Evolutionary conservation across 2,888 invertebrate genomes (phyloP), one percentile per base, ranked within the genome.

Genomic region (Blera fallax): DNA sequence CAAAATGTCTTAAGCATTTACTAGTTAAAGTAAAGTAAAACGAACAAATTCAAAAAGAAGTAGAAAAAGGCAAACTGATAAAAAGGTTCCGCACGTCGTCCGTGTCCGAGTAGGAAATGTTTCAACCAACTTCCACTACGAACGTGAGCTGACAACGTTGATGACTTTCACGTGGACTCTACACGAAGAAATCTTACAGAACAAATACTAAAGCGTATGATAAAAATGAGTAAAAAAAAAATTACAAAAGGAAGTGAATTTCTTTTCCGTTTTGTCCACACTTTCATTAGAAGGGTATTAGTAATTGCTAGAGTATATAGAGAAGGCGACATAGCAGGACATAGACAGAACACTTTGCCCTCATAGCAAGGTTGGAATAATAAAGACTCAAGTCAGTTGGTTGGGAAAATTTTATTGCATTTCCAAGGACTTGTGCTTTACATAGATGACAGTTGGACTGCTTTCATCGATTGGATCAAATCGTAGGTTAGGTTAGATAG

Each of bases 61-160:
- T 29, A 43, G 40, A 48, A 45, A n/a, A 21, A 43, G 27, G 45
- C 40, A 69, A 27, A 45, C 50, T 37, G 48, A 82, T 40, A 67
- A 79, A 84, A 70, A 74, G 58, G 50, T 65, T 64, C 52, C 40
- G 45, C 80, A 85, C 85, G 76, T 85, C 60, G 52, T 24, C 24
- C 11, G 50, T 70, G 70, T 81, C 72, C 85, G 48, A 85, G 67
- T 11, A 72, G 48, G 67, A 72, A 80, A 72, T 72, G 60, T 81
- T 62, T 37, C 52, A 67, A 65, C 58, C 70, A 54, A 76, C 70
- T 80, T 70, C 65, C 58, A 65, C 34, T 43, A 62, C 32, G 34
- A 80, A 85, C 85, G 85, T 85, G 85, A 85, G 80, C 54, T 72
- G 81, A 77, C 62, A 72, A 29, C 60, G 32, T 62, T 81, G 76